Percentiles rank a stretch among this genome's conserved stretches.
These are phyloP conservation scores for Drosophila grimshawi DNA, from an alignment of 1,140 invertebrate species.

Conservation along the genomic window DNA sequence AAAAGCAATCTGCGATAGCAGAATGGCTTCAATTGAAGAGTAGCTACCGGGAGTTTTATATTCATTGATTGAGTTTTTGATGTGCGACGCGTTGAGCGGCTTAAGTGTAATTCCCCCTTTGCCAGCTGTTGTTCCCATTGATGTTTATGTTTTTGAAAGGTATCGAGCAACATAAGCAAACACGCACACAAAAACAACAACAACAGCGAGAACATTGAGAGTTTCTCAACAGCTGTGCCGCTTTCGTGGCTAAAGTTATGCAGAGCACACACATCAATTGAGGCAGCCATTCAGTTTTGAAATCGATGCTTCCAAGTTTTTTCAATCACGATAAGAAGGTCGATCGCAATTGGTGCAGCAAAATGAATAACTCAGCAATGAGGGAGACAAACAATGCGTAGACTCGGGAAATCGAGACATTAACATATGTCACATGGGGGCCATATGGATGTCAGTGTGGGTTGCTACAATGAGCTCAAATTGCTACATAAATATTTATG, in stretches of 20 bases:
- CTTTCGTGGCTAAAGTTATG: conserved; percentile 33
- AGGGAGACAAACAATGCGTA: conserved; percentile 12
- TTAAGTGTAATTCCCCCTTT: conserved; percentile 44
- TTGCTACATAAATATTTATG: conserved; percentile 73
- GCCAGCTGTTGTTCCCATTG: conserved; percentile 43
- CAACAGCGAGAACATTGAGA: background rate
- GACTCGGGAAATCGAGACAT: conserved; percentile 38
- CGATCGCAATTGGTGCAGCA: conserved; percentile 7
- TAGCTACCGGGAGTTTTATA: conserved; percentile 29
- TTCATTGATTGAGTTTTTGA: conserved; percentile 59
- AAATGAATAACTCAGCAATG: background rate
- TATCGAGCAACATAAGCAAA: conserved; percentile 34
- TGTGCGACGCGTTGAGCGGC: conserved; percentile 46
- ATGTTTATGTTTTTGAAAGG: conserved; percentile 54
- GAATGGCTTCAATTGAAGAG: conserved; percentile 12
- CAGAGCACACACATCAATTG: conserved; percentile 35
- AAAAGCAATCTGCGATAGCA: background rate
- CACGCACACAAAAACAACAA: background rate
- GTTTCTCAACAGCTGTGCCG: conserved; percentile 16
- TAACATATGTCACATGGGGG: conserved; percentile 56
- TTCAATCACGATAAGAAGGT: conserved; percentile 58
- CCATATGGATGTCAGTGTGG: conserved; percentile 26
- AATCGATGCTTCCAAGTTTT: conserved; percentile 56
- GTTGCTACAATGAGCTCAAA: conserved; percentile 56
- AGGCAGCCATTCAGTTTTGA: conserved; percentile 45